Conservation (phyloP, 2,797 vertebrate genomes). For the Todus mexicanus region DNA sequence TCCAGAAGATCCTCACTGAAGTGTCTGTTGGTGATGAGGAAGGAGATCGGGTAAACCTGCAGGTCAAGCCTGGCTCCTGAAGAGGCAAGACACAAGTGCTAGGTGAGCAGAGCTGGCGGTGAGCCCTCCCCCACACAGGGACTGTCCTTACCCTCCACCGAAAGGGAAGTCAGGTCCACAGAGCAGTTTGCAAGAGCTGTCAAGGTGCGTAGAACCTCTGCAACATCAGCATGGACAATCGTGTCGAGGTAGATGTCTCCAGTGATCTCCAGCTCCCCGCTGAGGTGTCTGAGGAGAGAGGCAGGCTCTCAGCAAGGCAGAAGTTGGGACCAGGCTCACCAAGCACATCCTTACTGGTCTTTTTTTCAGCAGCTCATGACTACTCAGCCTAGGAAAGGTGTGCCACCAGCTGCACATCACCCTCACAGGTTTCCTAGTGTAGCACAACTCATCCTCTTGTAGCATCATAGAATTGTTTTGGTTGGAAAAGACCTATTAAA, state of each 20-base stretch:
- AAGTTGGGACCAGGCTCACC: background rate
- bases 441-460: background rate
- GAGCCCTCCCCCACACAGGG: rapidly evolving
- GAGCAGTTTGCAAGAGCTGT: background rate
- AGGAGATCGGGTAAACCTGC: conserved; percentile 1
- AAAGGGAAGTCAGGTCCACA: conserved; percentile 7
- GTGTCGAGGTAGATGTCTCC: conserved; percentile 9
- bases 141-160: conserved; percentile 17
- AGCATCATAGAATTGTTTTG: background rate
- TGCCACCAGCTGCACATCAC: background rate
- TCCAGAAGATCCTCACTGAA: conserved; percentile 2
- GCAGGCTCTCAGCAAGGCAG: background rate
- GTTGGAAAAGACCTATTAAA: too few species aligned
- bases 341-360: too few species aligned
- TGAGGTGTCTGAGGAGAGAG: background rate
- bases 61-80: conserved; percentile 17
- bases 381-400: background rate
- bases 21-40: conserved; percentile 3
- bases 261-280: background rate
- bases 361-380: background rate
- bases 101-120: background rate
- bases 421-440: too few species aligned
- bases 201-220: background rate
- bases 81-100: rapidly evolving
- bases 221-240: background rate